Evolutionary conservation across 2,113 vertebrate genomes (phyloP), one percentile per base, ranked within the genome.

Genomic region (Cebus imitator): DNA sequence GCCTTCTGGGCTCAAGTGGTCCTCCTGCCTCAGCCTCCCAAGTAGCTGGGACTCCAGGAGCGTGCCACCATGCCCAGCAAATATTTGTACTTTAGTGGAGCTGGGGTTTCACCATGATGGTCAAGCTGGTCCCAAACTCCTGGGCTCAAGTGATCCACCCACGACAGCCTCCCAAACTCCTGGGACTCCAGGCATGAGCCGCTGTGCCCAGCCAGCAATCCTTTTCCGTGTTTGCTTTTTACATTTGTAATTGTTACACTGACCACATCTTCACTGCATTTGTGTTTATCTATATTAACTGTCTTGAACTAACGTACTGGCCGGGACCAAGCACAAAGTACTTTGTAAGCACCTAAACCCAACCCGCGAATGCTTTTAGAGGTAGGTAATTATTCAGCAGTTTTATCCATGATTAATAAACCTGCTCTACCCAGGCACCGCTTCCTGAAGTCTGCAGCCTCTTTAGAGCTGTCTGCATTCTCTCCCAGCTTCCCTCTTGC

Each of bases 161-260:
- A 2, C 40, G 30, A 16, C 5, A 23, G 25, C 40, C 73, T 76
- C 40, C 43, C 40, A 45, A 17, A 76, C 23, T 45, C 11, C 43
- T 30, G 27, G 40, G 73, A 76, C 27, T 43, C 27, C 25, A 45
- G 40, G 40, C 13, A 11, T 45, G 73, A 76, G 25, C 73, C 25
- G 16, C 13, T 3, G 7, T 3, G 0, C 76, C 32, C 30, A 6
- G 4, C 18, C 27, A 32, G 32, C 50, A 17, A 2, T 52, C 23
- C 8, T 37, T 50, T 79, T 12, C 20, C 35, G 14, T 55, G 37
- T 94, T 90, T 64, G 45, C 81, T 55, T 45, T 82, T 84, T 76
- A 52, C 0, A 8, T 43, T 45, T 81, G 50, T 48, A 30, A 12
- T 66, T 64, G 20, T 55, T 21, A 4, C 25, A 3, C 68, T 21